These are phyloP conservation scores for Mesembrinibis cayennensis DNA, from an alignment of 2,113 vertebrate genomes.

Conservation along the genomic window DNA sequence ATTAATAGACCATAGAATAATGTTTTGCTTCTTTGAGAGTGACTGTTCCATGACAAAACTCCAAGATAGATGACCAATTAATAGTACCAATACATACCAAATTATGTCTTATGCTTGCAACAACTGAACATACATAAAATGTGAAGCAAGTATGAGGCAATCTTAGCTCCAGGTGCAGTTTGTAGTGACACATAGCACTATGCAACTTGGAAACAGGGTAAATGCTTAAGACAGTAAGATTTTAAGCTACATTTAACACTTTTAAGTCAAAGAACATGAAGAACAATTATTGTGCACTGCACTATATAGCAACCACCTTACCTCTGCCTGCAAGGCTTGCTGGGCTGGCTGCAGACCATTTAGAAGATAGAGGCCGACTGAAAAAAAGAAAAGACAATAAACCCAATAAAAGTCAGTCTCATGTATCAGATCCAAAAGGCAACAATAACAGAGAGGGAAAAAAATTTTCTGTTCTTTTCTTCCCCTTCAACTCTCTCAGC, in stretches of 20 bases:
- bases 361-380: conserved; percentile 91
- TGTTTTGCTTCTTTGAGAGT: not conserved
- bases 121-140: not conserved
- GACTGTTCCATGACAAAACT: not conserved
- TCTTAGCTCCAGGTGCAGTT: not conserved
- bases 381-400: not conserved
- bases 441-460: not conserved
- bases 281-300: not conserved
- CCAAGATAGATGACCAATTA: not conserved
- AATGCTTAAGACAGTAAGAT: not conserved
- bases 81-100: not conserved
- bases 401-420: not conserved
- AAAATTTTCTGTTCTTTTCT: not conserved
- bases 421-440: not conserved
- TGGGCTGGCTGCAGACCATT: conserved; percentile 85
- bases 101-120: not conserved
- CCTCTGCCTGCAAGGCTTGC: conserved; percentile 86
- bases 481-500: not conserved
- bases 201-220: not conserved
- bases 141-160: not conserved
- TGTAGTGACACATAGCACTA: not conserved
- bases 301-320: not conserved
- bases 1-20: not conserved
- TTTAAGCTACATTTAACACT: not conserved
- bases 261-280: not conserved